Percentiles rank a stretch among this genome's conserved stretches.
phyloP scores from a whole-genome alignment of 2,113 vertebrate species.

The Pogonocichla stellata region DNA sequence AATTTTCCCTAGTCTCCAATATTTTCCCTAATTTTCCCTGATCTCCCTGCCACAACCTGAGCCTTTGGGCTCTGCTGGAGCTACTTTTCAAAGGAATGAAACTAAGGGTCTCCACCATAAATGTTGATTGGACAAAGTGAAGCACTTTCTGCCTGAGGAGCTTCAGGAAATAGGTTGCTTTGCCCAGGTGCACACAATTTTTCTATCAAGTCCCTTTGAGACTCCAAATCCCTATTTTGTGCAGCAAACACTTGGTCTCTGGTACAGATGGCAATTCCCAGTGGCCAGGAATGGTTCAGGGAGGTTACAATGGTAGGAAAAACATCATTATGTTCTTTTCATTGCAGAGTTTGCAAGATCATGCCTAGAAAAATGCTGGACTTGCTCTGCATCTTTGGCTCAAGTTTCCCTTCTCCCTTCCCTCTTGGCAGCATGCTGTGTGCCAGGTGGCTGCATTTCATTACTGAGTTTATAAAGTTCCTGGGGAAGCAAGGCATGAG shows the following conservation, averaged over 20 bases:
- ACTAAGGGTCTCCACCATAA: not conserved
- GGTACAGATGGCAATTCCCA: not conserved
- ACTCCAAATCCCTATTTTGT: not conserved
- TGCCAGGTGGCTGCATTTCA: constrained; percentile 39
- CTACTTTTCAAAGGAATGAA: not conserved
- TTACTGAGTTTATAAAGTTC: not conserved
- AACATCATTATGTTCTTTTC: not conserved
- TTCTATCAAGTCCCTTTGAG: not conserved
- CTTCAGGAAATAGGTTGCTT: not conserved
- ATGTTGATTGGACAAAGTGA: not conserved
- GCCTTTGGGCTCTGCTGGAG: not conserved
- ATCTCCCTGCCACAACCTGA: not conserved
- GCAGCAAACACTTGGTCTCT: not conserved
- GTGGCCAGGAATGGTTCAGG: not conserved
- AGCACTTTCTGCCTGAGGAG: not conserved
- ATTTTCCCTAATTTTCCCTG: not conserved
- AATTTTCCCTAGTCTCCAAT: not conserved
- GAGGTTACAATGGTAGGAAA: not conserved
- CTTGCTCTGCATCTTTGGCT: not conserved
- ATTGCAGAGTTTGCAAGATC: not conserved
- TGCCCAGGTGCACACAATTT: not conserved
- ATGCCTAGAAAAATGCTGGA: not conserved
- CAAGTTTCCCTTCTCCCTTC: not conserved
- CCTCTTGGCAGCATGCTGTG: not conserved
- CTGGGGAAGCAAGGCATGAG: not conserved